A percentile compares a stretch with the other conserved stretches of the same genome.
phyloP scores from a whole-genome alignment of 2,888 invertebrate species.

The Enchytraeus crypticus region DNA sequence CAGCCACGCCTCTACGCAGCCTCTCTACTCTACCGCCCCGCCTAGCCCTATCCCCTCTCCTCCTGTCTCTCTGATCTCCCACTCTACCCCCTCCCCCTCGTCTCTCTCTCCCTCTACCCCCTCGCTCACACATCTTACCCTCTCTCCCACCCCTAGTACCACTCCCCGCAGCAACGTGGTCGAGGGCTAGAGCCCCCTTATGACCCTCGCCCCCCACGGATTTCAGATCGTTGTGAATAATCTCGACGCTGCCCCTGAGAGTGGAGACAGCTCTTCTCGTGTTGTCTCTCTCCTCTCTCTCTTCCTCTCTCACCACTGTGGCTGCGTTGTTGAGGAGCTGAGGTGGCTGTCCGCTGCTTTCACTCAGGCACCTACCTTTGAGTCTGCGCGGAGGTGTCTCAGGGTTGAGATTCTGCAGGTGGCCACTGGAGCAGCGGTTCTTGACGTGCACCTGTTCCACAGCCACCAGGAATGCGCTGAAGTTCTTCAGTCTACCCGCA shows the following conservation, averaged over 20 bases:
- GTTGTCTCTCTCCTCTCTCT: neutral
- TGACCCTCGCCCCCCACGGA: no score
- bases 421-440: conserved; percentile 19
- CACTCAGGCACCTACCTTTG: neutral
- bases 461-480: conserved; percentile 41
- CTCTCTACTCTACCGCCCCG: no score
- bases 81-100: no score
- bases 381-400: neutral
- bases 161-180: no score
- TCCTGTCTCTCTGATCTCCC: neutral
- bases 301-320: neutral
- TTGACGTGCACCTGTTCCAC: conserved; percentile 42
- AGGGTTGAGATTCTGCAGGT: conserved; percentile 14
- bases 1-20: neutral
- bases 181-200: no score
- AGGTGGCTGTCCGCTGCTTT: no score
- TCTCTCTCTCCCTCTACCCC: neutral
- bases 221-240: conserved; percentile 44
- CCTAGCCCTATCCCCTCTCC: no score
- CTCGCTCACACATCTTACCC: no score
- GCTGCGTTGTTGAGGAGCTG: neutral
- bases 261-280: neutral
- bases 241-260: conserved; percentile 40
- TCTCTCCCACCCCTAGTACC: no score
- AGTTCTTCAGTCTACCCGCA: conserved; percentile 36